Evolutionary conservation across 1,140 invertebrate genomes (phyloP).

Genomic region (Hyles vespertilio): DNA sequence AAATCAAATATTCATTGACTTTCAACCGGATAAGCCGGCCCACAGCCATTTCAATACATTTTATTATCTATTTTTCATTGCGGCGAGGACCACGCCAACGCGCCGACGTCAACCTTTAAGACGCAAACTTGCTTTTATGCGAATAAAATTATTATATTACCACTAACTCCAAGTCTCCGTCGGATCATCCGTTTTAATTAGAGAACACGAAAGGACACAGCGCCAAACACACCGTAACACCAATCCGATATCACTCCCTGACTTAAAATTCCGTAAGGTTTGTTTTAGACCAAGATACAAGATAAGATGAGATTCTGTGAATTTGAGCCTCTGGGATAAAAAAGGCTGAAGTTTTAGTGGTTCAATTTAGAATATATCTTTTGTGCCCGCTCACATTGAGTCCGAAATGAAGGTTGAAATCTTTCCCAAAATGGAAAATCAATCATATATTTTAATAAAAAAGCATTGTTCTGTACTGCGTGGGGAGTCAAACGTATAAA

Average conservation of each 20-base stretch:
- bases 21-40: conserved; percentile 74
- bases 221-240: background rate
- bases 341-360: conserved; percentile 18
- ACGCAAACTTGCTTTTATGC: conserved; percentile 7
- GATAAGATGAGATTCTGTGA: conserved; percentile 16
- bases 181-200: background rate
- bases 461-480: conserved; percentile 1
- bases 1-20: conserved; percentile 76
- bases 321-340: conserved; percentile 17
- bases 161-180: background rate
- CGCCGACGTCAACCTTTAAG: conserved; percentile 29
- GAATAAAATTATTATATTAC: conserved; percentile 13
- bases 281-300: conserved; percentile 11
- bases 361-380: conserved; percentile 16
- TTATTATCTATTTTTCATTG: conserved; percentile 72
- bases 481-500: conserved; percentile 30
- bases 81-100: conserved; percentile 24
- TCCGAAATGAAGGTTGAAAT: conserved; percentile 6
- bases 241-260: background rate
- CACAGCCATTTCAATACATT: conserved; percentile 74
- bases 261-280: conserved; percentile 13
- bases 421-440: conserved; percentile 1
- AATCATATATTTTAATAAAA: conserved; percentile 4
- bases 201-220: background rate
- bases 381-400: conserved; percentile 1